A percentile compares a stretch with the other conserved stretches of the same genome.
These are phyloP conservation scores for Gallinago stenura DNA, from an alignment of 2,797 vertebrate genomes.

Conservation along the genomic window DNA sequence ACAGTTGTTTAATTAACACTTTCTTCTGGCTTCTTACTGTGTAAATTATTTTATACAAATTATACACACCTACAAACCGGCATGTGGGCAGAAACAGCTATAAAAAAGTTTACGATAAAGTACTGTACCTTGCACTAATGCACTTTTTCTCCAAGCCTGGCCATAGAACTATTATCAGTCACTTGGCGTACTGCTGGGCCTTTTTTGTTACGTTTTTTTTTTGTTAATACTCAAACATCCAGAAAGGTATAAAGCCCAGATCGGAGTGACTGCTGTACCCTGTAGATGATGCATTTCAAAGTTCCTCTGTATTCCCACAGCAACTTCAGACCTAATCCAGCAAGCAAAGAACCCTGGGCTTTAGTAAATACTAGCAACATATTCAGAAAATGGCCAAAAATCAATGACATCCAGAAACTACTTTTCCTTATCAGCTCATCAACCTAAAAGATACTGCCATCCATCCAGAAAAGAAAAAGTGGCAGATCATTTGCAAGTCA, in stretches of 20 bases:
- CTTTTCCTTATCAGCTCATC: background rate
- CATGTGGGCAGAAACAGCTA: background rate
- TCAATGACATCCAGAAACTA: background rate
- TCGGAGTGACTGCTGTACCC: background rate
- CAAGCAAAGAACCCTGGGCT: background rate
- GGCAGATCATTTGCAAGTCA: background rate
- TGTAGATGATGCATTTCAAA: background rate
- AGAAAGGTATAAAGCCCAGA: background rate
- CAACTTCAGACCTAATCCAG: background rate
- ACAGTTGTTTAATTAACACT: slow-evolving; percentile 32
- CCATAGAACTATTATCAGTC: background rate
- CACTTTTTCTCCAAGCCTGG: background rate
- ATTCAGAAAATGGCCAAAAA: background rate
- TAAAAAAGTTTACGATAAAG: background rate
- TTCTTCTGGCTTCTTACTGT: background rate
- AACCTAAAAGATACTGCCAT: background rate
- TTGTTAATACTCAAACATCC: background rate
- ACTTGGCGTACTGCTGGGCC: background rate
- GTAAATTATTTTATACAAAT: background rate
- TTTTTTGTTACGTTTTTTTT: background rate
- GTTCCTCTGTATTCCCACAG: background rate
- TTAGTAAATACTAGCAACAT: background rate
- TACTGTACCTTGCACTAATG: background rate
- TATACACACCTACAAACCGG: background rate
- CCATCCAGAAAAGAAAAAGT: background rate